phyloP scores from a whole-genome alignment of 1,140 invertebrate genomes.

The Tribolium madens region DNA sequence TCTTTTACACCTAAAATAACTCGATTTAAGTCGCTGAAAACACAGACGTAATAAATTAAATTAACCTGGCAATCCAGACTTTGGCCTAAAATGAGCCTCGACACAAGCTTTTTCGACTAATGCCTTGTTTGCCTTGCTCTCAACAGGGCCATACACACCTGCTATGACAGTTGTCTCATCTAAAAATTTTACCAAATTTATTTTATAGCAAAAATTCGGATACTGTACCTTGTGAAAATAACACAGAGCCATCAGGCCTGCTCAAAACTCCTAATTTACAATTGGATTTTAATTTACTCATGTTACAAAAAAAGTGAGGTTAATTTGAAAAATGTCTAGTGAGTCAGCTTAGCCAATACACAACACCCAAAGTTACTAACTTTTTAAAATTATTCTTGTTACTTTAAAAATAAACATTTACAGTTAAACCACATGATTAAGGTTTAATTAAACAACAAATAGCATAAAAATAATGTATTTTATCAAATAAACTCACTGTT shows the following conservation, averaged over 20 bases:
- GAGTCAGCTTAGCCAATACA: background rate
- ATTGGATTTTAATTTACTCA: slow-evolving; percentile 64
- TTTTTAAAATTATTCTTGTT: background rate
- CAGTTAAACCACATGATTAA: too few species aligned
- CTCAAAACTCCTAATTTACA: slow-evolving; percentile 78
- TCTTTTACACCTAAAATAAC: slow-evolving; percentile 73
- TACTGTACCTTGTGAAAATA: slow-evolving; percentile 75
- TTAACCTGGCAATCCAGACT: slow-evolving; percentile 80
- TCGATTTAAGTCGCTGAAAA: slow-evolving; percentile 9
- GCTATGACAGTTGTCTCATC: slow-evolving; percentile 82
- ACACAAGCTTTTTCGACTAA: slow-evolving; percentile 82
- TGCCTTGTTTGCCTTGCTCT: slow-evolving; percentile 82
- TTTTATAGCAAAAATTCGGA: slow-evolving; percentile 26
- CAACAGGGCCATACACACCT: slow-evolving; percentile 86
- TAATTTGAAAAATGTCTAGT: background rate
- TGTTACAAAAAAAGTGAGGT: slow-evolving; percentile 37
- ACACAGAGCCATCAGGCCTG: slow-evolving; percentile 80
- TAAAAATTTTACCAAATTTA: slow-evolving; percentile 64
- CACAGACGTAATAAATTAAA: slow-evolving; percentile 5
- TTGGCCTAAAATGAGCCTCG: slow-evolving; percentile 82
- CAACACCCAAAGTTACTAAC: background rate
- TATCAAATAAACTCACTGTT: slow-evolving; percentile 36
- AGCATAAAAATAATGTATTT: slow-evolving; percentile 37
- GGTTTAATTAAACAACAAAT: background rate
- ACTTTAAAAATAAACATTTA: too few species aligned